phyloP scores from a whole-genome alignment of 2,888 invertebrate genomes.

The Suillia variegata region DNA sequence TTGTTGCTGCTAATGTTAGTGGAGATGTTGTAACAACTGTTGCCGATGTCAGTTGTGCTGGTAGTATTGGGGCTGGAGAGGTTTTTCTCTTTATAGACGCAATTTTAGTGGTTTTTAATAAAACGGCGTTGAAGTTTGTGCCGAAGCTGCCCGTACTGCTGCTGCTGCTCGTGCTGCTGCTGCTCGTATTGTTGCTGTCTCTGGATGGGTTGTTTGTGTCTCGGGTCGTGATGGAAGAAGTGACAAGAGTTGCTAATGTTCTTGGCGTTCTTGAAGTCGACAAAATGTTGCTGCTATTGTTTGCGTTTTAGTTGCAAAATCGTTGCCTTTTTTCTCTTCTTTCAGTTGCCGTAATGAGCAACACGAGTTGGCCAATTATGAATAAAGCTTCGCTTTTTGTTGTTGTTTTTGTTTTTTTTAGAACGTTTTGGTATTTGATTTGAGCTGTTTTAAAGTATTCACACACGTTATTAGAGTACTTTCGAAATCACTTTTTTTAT shows the following conservation, averaged over 20 bases:
- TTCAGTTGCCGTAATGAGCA: too few species aligned
- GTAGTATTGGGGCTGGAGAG: constrained; percentile 44
- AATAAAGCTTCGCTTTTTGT: too few species aligned
- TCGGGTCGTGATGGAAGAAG: not conserved
- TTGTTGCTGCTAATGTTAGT: constrained; percentile 18
- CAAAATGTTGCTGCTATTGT: not conserved
- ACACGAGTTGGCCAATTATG: too few species aligned
- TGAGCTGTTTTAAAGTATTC: too few species aligned
- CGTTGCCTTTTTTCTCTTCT: not conserved
- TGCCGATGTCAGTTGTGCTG: constrained; percentile 31
- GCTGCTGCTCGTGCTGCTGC: not conserved
- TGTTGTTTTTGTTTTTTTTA: too few species aligned
- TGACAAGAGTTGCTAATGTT: constrained; percentile 1
- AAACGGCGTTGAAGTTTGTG: constrained; percentile 26
- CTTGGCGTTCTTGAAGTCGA: not conserved
- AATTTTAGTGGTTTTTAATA: constrained; percentile 53
- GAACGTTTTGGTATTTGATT: too few species aligned
- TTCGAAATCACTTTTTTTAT: too few species aligned
- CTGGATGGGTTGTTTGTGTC: not conserved
- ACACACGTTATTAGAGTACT: too few species aligned
- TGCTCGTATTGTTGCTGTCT: not conserved
- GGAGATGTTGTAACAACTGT: constrained; percentile 21
- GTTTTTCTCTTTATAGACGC: constrained; percentile 58
- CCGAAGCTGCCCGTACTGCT: not conserved
- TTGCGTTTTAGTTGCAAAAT: not conserved